Conservation (phyloP, 2,888 invertebrate species). For the Salpingus planirostris region DNA sequence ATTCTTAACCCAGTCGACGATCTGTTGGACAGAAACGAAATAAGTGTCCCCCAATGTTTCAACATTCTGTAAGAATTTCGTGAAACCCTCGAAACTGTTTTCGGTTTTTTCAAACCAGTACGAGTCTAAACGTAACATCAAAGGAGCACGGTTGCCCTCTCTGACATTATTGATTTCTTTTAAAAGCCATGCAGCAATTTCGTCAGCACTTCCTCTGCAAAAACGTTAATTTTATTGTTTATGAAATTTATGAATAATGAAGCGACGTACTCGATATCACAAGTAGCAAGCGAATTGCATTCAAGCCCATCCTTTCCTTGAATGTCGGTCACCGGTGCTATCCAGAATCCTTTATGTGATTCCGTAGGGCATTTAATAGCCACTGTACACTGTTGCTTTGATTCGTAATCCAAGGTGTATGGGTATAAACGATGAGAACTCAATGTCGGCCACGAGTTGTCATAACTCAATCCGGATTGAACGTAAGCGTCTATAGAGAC, state of each 20-base stretch:
- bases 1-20: conserved; percentile 40
- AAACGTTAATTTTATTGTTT: no score
- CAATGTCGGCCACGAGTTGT: conserved; percentile 53
- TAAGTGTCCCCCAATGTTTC: no score
- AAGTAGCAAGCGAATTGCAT: conserved; percentile 52
- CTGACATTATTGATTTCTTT: conserved; percentile 21
- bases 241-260: conserved; percentile 3
- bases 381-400: conserved; percentile 47
- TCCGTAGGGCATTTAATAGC: conserved; percentile 50
- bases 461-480: conserved; percentile 47
- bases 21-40: no score
- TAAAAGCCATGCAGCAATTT: conserved; percentile 3
- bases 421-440: conserved; percentile 52
- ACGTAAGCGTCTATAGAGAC: conserved; percentile 48
- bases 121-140: conserved; percentile 17
- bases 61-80: no score
- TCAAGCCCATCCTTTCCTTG: conserved; percentile 41
- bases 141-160: conserved; percentile 22
- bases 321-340: conserved; percentile 55
- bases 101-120: conserved; percentile 41
- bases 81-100: conserved; percentile 29
- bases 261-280: conserved; percentile 42
- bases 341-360: conserved; percentile 54
- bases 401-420: conserved; percentile 55
- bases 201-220: conserved; percentile 26